Evolutionary conservation across 1,140 invertebrate species (phyloP).

Genomic region (Conus ventricosus): DNA sequence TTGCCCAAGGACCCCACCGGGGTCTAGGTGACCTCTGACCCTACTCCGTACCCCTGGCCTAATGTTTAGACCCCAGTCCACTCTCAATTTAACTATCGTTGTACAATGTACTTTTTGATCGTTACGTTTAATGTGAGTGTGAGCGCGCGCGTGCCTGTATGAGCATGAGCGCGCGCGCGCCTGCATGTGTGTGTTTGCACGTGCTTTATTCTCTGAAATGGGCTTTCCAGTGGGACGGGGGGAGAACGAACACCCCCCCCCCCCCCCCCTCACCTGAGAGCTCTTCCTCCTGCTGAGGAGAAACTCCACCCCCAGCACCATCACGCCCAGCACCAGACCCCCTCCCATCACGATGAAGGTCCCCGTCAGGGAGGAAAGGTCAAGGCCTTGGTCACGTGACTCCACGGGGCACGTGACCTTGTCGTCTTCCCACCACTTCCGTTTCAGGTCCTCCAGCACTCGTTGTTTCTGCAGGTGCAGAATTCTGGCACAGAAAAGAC

Average conservation of each 20-base stretch:
- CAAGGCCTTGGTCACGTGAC: slow-evolving; percentile 42
- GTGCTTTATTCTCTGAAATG: too few relatives aligned
- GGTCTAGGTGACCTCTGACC: too few relatives aligned
- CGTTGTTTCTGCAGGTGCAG: slow-evolving; percentile 95
- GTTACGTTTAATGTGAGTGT: too few relatives aligned
- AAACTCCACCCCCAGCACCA: slow-evolving; percentile 84
- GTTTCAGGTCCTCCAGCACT: slow-evolving; percentile 91
- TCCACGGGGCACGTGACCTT: slow-evolving; percentile 86
- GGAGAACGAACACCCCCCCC: background rate
- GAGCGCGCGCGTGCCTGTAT: too few relatives aligned
- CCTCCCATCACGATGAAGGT: slow-evolving; percentile 55
- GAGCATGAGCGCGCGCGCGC: too few relatives aligned
- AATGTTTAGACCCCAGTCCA: too few relatives aligned
- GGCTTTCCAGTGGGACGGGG: too few relatives aligned
- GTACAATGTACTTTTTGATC: too few relatives aligned
- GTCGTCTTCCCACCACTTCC: slow-evolving; percentile 96
- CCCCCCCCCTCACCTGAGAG: background rate
- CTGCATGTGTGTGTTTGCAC: too few relatives aligned
- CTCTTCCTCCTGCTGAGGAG: slow-evolving; percentile 74
- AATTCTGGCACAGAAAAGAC: slow-evolving; percentile 81
- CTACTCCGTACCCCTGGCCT: too few relatives aligned
- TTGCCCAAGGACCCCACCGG: too few relatives aligned
- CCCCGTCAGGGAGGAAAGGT: slow-evolving; percentile 49
- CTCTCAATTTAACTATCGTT: too few relatives aligned
- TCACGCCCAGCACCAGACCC: slow-evolving; percentile 42